A percentile compares a stretch with the other conserved stretches of the same genome.
Conservation (phyloP, 2,888 invertebrate genomes). For the Lasioglossum marginatum region DNA sequence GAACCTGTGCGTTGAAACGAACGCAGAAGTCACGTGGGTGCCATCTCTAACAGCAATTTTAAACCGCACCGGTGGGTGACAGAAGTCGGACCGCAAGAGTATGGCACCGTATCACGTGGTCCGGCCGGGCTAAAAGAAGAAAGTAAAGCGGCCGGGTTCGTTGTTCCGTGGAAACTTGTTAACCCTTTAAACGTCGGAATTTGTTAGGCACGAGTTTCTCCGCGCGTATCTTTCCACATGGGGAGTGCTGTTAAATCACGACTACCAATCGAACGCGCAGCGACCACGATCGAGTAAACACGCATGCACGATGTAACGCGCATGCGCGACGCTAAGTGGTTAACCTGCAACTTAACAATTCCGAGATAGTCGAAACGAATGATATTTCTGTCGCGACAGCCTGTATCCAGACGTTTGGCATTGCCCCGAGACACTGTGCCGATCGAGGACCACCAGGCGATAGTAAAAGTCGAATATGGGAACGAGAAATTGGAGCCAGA, state of each 20-base stretch:
- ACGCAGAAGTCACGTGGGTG: neutral
- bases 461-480: neutral
- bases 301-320: constrained; percentile 7
- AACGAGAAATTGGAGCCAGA: neutral
- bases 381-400: constrained; percentile 24
- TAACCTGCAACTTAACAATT: constrained; percentile 34
- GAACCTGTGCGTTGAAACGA: neutral
- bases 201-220: neutral
- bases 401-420: neutral
- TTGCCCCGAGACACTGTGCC: neutral
- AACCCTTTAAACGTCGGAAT: constrained; percentile 12
- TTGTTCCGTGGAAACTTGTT: constrained; percentile 11
- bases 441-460: neutral
- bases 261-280: constrained; percentile 13
- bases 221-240: constrained; percentile 3
- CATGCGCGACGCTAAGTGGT: constrained; percentile 44
- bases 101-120: neutral
- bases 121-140: neutral
- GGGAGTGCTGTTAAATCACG: constrained; percentile 26
- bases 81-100: neutral
- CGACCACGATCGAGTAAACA: constrained; percentile 44
- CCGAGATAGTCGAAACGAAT: constrained; percentile 28
- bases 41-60: neutral
- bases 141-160: neutral
- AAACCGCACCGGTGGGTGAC: neutral